Evolutionary conservation across 2,888 invertebrate species (phyloP).

Genomic region (Microctonus hyperodae): DNA sequence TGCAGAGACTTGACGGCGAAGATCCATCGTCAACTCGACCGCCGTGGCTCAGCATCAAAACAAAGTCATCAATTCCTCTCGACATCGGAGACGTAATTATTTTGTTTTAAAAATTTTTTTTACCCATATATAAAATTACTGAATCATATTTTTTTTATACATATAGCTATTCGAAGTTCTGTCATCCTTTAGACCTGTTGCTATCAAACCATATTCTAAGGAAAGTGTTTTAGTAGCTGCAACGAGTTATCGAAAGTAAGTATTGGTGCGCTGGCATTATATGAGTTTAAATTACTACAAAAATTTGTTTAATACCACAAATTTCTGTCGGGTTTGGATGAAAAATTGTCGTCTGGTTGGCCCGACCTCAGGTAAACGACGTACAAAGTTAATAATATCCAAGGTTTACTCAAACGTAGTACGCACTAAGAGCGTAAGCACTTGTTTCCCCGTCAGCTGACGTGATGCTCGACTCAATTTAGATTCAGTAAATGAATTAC

Average conservation of each 20-base stretch:
- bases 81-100: constrained; percentile 7
- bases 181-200: constrained; percentile 70
- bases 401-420: constrained; percentile 21
- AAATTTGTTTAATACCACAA: neutral
- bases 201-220: constrained; percentile 67
- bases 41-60: constrained; percentile 64
- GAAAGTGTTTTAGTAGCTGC: constrained; percentile 70
- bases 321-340: constrained; percentile 29
- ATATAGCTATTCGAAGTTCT: constrained; percentile 67
- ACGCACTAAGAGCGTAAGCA: constrained; percentile 5
- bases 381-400: constrained; percentile 23
- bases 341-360: constrained; percentile 32
- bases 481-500: constrained; percentile 37
- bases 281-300: neutral
- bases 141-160: constrained; percentile 25
- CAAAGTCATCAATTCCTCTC: constrained; percentile 3
- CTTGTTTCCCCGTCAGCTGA: constrained; percentile 30
- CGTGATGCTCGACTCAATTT: constrained; percentile 33
- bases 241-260: constrained; percentile 69
- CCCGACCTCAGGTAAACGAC: constrained; percentile 19
- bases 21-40: constrained; percentile 66
- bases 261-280: constrained; percentile 19
- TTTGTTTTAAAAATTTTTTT: constrained; percentile 9
- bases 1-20: constrained; percentile 65
- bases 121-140: constrained; percentile 6